phyloP scores from a whole-genome alignment of 2,888 invertebrate genomes.

The Temnothorax rugatulus region DNA sequence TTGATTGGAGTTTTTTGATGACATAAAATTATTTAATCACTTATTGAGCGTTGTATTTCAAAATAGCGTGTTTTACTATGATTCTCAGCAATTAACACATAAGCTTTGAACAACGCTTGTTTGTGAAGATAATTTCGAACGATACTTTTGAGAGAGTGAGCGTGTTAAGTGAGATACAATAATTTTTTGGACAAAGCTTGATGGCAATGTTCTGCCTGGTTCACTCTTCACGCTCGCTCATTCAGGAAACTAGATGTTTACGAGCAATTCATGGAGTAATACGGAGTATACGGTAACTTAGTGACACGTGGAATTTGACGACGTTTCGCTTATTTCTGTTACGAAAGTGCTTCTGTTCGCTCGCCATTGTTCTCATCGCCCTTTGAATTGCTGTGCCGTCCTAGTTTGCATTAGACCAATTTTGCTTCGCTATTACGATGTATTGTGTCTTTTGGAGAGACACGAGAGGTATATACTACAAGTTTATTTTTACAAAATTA shows the following conservation, averaged over 20 bases:
- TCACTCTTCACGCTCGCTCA: conserved; percentile 24
- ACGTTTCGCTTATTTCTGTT: conserved; percentile 47
- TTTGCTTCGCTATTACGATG: conserved; percentile 4
- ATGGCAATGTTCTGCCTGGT: conserved; percentile 9
- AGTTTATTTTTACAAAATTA: neutral
- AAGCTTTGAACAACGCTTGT: neutral
- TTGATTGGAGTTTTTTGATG: neutral
- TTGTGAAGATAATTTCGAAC: neutral
- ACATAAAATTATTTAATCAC: neutral
- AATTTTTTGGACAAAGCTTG: conserved; percentile 30
- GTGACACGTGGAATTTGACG: conserved; percentile 51
- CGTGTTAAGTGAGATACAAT: neutral
- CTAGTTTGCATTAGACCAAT: conserved; percentile 35
- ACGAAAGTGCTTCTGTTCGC: conserved; percentile 49
- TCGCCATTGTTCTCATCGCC: conserved; percentile 23
- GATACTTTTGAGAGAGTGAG: neutral
- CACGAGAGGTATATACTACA: neutral
- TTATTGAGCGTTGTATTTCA: no score
- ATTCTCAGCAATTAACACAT: neutral
- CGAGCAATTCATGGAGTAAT: conserved; percentile 38
- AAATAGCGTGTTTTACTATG: neutral
- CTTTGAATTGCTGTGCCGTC: conserved; percentile 18
- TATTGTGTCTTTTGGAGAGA: neutral
- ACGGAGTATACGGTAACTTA: conserved; percentile 52
- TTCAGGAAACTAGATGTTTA: conserved; percentile 54